A percentile compares a stretch with the other conserved stretches of the same genome.
Conservation (phyloP, 2,113 vertebrate genomes). For the Egretta garzetta region DNA sequence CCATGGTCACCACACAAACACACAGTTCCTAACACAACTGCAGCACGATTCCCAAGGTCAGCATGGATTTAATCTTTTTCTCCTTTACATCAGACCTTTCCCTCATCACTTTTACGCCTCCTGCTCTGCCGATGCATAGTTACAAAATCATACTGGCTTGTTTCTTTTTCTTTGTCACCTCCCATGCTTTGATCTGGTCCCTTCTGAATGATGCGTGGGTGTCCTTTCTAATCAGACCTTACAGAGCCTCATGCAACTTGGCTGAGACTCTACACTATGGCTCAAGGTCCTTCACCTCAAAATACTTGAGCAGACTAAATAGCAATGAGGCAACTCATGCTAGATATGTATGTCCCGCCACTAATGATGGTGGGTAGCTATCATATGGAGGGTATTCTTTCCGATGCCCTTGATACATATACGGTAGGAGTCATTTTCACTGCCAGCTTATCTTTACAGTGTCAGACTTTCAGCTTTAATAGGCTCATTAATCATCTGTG, state of each 20-base stretch:
- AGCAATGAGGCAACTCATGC: background rate
- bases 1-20: background rate
- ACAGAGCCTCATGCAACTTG: background rate
- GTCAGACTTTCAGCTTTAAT: conserved; percentile 65
- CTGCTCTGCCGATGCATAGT: background rate
- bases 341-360: background rate
- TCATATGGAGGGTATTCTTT: conserved; percentile 4
- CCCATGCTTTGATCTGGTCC: background rate
- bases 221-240: conserved; percentile 13
- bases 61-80: background rate
- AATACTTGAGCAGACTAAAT: conserved; percentile 2
- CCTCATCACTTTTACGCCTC: background rate
- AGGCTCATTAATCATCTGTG: conserved; percentile 69
- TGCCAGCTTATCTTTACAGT: conserved; percentile 61
- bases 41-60: background rate
- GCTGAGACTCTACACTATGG: background rate
- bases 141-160: background rate
- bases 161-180: background rate
- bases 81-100: background rate
- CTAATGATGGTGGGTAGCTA: conserved; percentile 32
- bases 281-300: conserved; percentile 34
- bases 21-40: background rate
- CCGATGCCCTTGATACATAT: conserved; percentile 57
- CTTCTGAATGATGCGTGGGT: background rate
- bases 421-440: conserved; percentile 57